Evolutionary conservation across 2,113 vertebrate genomes (phyloP).

Genomic region (Mus spicilegus): DNA sequence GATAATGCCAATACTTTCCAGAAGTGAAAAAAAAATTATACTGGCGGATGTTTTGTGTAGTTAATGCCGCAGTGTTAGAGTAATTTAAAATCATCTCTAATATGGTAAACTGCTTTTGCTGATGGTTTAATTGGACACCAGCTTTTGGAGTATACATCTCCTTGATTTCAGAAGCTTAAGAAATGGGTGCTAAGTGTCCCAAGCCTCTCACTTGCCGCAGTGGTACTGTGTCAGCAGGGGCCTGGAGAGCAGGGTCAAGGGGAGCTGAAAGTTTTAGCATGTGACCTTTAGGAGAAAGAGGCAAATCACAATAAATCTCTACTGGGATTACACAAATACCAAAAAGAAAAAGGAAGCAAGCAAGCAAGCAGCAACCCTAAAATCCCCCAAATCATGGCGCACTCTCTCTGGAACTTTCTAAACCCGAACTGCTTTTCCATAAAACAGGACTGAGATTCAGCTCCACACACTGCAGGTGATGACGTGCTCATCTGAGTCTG

Average conservation of each 20-base stretch:
- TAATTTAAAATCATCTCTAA: not conserved
- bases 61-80: not conserved
- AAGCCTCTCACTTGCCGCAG: not conserved
- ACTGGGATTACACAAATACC: not conserved
- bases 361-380: not conserved
- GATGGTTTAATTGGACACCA: not conserved
- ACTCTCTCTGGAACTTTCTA: not conserved
- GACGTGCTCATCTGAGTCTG: not conserved
- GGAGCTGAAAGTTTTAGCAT: not conserved
- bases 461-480: not conserved
- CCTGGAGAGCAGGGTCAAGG: not conserved
- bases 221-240: not conserved
- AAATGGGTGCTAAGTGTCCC: not conserved
- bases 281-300: constrained; percentile 1
- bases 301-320: not conserved
- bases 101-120: not conserved
- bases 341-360: not conserved
- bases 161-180: not conserved
- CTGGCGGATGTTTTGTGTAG: not conserved
- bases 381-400: not conserved
- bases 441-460: not conserved
- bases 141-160: not conserved
- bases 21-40: constrained; percentile 18
- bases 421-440: not conserved
- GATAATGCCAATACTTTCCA: not conserved